Percentiles rank a stretch among this genome's conserved stretches.
These are phyloP conservation scores for Ephialtes manifestator DNA, from an alignment of 2,888 invertebrate species.

Conservation along the genomic window DNA sequence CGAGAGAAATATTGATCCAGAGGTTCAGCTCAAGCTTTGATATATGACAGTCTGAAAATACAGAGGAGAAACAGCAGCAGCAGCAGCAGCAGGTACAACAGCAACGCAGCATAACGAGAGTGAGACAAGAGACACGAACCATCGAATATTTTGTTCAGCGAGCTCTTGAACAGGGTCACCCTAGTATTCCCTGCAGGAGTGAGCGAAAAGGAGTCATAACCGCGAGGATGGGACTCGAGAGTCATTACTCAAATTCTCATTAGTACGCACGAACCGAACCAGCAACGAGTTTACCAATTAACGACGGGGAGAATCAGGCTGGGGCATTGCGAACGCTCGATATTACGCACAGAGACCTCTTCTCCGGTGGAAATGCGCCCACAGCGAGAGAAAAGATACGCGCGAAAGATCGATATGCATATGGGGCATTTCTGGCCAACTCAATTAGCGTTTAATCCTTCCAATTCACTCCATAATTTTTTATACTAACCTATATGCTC, in stretches of 20 bases:
- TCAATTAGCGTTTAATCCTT: no score
- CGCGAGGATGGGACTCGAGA: constrained; percentile 76
- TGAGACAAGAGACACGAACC: constrained; percentile 47
- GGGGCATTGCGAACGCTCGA: constrained; percentile 59
- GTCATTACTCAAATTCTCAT: constrained; percentile 84
- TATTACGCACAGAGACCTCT: constrained; percentile 59
- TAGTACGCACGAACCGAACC: constrained; percentile 79
- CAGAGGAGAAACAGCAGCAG: constrained; percentile 20
- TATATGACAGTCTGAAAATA: constrained; percentile 56
- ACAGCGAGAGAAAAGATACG: constrained; percentile 38
- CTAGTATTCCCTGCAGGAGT: constrained; percentile 66
- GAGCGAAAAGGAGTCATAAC: constrained; percentile 72
- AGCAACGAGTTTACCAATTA: constrained; percentile 83
- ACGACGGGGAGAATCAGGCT: constrained; percentile 69
- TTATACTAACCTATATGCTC: no score
- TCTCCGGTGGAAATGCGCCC: constrained; percentile 22
- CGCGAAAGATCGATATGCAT: constrained; percentile 40
- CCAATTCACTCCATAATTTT: no score
- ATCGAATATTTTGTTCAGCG: constrained; percentile 56
- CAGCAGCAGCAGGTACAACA: constrained; percentile 43
- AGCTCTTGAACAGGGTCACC: constrained; percentile 39
- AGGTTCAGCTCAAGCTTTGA: constrained; percentile 53
- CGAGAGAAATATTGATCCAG: constrained; percentile 62
- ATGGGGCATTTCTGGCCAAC: no score
- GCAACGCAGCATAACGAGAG: constrained; percentile 43